Evolutionary conservation across 2,113 vertebrate species (phyloP), one percentile per base, ranked within the genome.

Genomic region (Dermatemys mawii): DNA sequence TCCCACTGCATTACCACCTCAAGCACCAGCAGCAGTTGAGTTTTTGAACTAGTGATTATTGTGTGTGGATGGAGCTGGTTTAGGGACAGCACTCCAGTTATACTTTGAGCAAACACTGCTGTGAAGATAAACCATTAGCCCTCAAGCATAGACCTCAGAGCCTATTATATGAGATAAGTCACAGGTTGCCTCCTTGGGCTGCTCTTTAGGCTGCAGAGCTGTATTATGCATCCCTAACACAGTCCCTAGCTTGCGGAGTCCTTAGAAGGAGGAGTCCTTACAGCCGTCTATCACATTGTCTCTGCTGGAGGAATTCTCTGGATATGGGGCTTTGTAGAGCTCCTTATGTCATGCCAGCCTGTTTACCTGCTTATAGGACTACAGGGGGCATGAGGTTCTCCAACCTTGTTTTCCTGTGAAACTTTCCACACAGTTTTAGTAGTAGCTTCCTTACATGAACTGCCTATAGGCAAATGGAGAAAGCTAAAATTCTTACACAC

Each of bases 51-150:
- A n/a, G 63, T 9, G 17, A 21, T 57, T 57, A 57, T 19, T 35
- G 35, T n/a, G 63, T n/a, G 19, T 21, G 35, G 63, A 21, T 29
- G 27, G 63, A 38, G 63, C n/a, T 70, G 32, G 63, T 70, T 70
- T 70, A 70, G 63, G 63, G 17, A 41, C 35, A 95, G 57, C 92
- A 46, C 14, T 73, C 83, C 76, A 84, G 48, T 11, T 55, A 83
- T 17, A 21, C 35, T 4, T 70, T 70, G 35, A 38, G 17, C 0
- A 1, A 4, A 50, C 10, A 29, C 0, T 1, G 44, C 24, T 76
- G 35, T 9, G 26, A 48, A 0, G 0, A 78, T 2, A 26, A 46
- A 2, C 87, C 29, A 44, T 86, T 5, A 35, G 2, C 89, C 51
- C 11, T 41, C 21, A 22, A 4, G 35, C 21, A 67, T 27, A 80